phyloP scores from a whole-genome alignment of 2,113 vertebrate genomes.

The Halcyon malimbica region DNA sequence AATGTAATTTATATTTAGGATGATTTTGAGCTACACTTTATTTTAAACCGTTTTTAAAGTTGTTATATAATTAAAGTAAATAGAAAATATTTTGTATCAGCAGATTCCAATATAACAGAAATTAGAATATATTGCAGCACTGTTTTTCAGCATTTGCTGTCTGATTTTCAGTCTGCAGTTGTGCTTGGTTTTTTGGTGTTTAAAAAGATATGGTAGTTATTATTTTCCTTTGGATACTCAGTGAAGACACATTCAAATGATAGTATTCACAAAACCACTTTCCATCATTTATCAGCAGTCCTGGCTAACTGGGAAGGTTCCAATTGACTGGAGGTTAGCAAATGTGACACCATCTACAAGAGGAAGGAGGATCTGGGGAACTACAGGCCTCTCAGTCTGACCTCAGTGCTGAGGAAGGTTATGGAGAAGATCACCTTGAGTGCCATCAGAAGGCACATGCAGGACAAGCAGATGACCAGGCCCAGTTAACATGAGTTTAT shows the following conservation, averaged over 20 bases:
- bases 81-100: background rate
- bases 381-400: background rate
- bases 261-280: background rate
- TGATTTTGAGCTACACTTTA: background rate
- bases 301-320: accelerated
- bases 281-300: background rate
- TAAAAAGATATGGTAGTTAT: background rate
- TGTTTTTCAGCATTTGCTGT: background rate
- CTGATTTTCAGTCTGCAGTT: background rate
- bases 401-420: accelerated
- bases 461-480: background rate
- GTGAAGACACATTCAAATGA: background rate
- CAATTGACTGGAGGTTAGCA: background rate
- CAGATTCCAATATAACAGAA: background rate
- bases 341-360: background rate
- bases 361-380: background rate
- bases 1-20: background rate
- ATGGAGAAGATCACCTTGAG: background rate
- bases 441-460: accelerated
- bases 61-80: background rate
- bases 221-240: background rate
- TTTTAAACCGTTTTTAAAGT: background rate
- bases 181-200: background rate
- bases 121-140: background rate
- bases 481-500: background rate